These are phyloP conservation scores for Sepiola atlantica DNA, from an alignment of 2,888 invertebrate species.

Conservation along the genomic window DNA sequence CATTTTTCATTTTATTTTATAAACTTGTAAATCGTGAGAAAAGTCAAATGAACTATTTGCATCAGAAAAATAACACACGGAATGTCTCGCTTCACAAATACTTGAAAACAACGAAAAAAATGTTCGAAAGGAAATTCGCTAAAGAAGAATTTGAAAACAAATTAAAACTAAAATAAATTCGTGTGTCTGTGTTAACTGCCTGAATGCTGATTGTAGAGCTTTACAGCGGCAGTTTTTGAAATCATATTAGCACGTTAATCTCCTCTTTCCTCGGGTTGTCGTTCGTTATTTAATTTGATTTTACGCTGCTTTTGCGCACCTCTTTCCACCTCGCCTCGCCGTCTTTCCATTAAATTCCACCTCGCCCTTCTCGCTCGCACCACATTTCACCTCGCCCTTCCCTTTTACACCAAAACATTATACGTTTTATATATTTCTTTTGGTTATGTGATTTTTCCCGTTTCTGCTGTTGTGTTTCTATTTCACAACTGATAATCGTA, in stretches of 20 bases:
- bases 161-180: not conserved
- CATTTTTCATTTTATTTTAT: not conserved
- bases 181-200: not conserved
- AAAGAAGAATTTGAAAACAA: not conserved
- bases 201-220: not conserved
- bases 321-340: not conserved
- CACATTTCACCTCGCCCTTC: not conserved
- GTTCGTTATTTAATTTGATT: not conserved
- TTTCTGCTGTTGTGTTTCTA: not conserved
- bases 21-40: not conserved
- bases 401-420: too few relatives aligned
- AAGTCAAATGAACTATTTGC: not conserved
- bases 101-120: not conserved
- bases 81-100: not conserved
- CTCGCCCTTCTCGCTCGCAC: not conserved
- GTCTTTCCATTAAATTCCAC: not conserved
- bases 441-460: not conserved
- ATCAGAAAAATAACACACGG: not conserved
- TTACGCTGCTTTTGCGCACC: not conserved
- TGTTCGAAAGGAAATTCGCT: too few relatives aligned
- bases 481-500: not conserved
- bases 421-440: too few relatives aligned
- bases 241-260: conserved; percentile 32
- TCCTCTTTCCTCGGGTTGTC: not conserved
- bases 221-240: not conserved